Evolutionary conservation across 2,797 vertebrate genomes (phyloP), one percentile per base, ranked within the genome.

Genomic region (Hafferia zeledoni): DNA sequence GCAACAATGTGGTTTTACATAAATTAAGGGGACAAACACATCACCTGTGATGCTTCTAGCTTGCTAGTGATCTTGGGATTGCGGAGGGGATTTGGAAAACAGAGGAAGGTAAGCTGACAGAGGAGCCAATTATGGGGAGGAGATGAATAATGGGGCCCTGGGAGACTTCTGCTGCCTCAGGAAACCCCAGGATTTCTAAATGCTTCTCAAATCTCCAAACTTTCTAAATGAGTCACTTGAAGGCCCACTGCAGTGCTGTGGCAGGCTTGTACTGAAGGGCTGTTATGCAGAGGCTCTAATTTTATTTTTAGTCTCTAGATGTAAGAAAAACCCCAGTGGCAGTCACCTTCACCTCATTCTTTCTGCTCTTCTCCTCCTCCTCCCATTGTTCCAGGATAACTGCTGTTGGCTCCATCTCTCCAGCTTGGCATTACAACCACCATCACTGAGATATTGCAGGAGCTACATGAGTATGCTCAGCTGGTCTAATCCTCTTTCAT

Each of bases 1-100:
- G 55, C 23, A 87, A 59, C n/a, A 27, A 39, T 67, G 87, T 61
- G 6, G 30, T 91, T 97, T 94, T 89, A 88, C 60, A 44, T 53
- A 84, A 88, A 95, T 84, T 80, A 74, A 79, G 41, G 31, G 80
- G 35, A 84, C 52, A 90, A 90, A 68, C 27, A 56, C 37, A 91
- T 23, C 19, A 87, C 72, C 28, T 1, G 4, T 67, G 52, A 18
- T 31, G 41, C 15, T 90, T 15, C 37, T 70, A 27, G 30, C 52
- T 63, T 67, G 44, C 28, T 5, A 1, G 6, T 44, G 47, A 60
- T 64, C 28, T 64, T 74, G 57, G 50, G 27, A 64, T 30, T 82
- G 41, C 39, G 13, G 33, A 87, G 17, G 13, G n/a, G 22, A 71
- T 88, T 79, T 91, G 61, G 60, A 85, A 95, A 81, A 50, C 11